Base-by-base conservation (phyloP, 2,113 vertebrate genomes). In the Pardalotus punctatus region DNA sequence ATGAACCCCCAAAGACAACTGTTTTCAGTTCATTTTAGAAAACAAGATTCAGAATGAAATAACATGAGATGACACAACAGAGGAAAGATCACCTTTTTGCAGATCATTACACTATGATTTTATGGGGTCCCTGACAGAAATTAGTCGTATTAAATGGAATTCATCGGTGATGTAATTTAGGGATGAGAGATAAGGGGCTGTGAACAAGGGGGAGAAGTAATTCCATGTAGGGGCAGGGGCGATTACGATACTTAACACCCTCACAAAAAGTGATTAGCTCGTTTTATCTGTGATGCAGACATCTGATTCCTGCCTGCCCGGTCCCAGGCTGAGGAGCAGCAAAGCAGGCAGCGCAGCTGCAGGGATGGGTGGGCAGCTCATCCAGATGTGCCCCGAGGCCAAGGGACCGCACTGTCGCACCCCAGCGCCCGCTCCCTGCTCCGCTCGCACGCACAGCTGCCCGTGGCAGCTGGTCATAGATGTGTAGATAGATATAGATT, bases 381-480 rank as follows among this genome's bases (percentile, higher is more conserved):
- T 50, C 60, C 36, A 70, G 25, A 57, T 10, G 9, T 0, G 19
- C 50, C 25, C 22, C 5, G 38, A 67, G 40, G 67, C 36, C 18
- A 27, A 72, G 38, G 24, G 24, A 35, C 25, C 1, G 80, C 29
- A 8, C 51, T 14, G 35, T 47, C 27, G 31, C 67, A 47, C 12
- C 61, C 29, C 36, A 3, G 35, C 45, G 88, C 82, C 71, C 3
- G 33, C 51, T 17, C 58, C 40, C 58, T 12, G 27, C 14, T 23
- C 43, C 0, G 4, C 35, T 2, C 12, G 4, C n/a, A 1, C 6
- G 14, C 22, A 1, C 17, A 5, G 33, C 0, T 76, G 50, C 56
- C 76, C 6, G 10, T 5, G 47, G 24, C 35, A 47, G 65, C 18
- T 66, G 7, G 8, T 66, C n/a, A 40, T 2, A 17, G 38, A 54